phyloP scores from a whole-genome alignment of 2,888 invertebrate species.

The Trichogramma evanescens region DNA sequence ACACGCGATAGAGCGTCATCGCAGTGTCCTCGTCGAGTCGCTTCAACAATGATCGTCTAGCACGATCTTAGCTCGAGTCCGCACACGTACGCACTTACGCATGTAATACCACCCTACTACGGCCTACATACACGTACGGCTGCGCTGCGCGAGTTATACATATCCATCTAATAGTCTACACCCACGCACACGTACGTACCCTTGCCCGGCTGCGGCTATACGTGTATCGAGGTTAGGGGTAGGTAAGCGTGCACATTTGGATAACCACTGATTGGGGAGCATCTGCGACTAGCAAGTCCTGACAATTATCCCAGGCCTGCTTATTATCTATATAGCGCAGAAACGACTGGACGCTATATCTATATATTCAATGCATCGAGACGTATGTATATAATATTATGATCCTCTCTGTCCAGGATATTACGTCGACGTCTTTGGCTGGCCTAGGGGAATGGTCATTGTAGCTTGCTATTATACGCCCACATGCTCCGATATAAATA shows the following conservation, averaged over 20 bases:
- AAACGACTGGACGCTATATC: background rate
- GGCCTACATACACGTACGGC: background rate
- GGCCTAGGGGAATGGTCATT: no score
- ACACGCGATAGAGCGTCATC: no score
- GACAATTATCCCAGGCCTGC: slow-evolving; percentile 41
- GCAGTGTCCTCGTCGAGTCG: no score
- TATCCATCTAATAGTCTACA: slow-evolving; percentile 15
- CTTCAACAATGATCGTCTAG: slow-evolving; percentile 27
- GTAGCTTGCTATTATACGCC: no score
- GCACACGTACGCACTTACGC: slow-evolving; percentile 23
- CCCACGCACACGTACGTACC: slow-evolving; percentile 10
- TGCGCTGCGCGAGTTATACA: background rate
- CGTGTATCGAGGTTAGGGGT: background rate
- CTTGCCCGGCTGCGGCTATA: background rate
- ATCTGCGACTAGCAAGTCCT: slow-evolving; percentile 45
- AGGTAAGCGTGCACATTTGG: slow-evolving; percentile 25
- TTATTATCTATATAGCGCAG: background rate
- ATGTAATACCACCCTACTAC: slow-evolving; percentile 8
- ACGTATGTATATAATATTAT: no score
- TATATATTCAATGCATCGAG: background rate
- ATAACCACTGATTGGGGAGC: slow-evolving; percentile 46
- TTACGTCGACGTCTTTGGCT: no score
- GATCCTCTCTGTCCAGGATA: no score
- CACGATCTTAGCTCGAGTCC: slow-evolving; percentile 40
- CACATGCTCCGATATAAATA: no score